Conservation (phyloP, 2,888 invertebrate species). For the Drosophila vallismaia region DNA sequence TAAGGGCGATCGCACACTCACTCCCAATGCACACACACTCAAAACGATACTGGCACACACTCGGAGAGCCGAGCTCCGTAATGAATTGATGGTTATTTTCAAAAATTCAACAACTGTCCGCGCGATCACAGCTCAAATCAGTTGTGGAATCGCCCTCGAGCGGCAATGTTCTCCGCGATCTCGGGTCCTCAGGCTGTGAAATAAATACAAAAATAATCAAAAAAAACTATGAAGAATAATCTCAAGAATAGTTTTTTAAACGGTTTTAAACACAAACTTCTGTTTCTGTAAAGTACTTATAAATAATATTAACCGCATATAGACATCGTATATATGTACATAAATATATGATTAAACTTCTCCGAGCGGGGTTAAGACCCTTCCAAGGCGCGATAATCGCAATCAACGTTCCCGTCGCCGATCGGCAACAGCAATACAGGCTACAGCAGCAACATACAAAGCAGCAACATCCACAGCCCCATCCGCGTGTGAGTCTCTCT, state of each 20-base stretch:
- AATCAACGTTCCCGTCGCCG: conserved; percentile 62
- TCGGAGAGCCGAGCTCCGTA: conserved; percentile 49
- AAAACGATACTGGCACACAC: conserved; percentile 7
- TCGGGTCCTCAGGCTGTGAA: conserved; percentile 25
- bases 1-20: conserved; percentile 69
- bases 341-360: conserved; percentile 36
- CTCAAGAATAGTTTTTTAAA: conserved; percentile 9
- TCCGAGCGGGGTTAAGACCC: conserved; percentile 80
- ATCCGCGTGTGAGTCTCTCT: conserved; percentile 10
- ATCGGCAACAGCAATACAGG: conserved; percentile 15
- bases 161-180: conserved; percentile 71
- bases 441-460: conserved; percentile 8
- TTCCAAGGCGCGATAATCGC: conserved; percentile 77
- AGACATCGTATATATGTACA: conserved; percentile 10
- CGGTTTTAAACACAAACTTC: conserved; percentile 38
- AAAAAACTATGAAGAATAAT: conserved; percentile 1
- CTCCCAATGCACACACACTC: conserved; percentile 19
- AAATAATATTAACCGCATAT: conserved; percentile 14
- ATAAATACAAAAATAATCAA: conserved; percentile 1
- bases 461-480: conserved; percentile 17
- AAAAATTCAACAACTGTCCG: conserved; percentile 83
- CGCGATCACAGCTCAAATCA: conserved; percentile 82
- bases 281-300: conserved; percentile 7
- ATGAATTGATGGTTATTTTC: conserved; percentile 79
- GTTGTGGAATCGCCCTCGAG: conserved; percentile 82